Conservation (phyloP, 1,140 invertebrate genomes). For the Pteromalus puparum region DNA sequence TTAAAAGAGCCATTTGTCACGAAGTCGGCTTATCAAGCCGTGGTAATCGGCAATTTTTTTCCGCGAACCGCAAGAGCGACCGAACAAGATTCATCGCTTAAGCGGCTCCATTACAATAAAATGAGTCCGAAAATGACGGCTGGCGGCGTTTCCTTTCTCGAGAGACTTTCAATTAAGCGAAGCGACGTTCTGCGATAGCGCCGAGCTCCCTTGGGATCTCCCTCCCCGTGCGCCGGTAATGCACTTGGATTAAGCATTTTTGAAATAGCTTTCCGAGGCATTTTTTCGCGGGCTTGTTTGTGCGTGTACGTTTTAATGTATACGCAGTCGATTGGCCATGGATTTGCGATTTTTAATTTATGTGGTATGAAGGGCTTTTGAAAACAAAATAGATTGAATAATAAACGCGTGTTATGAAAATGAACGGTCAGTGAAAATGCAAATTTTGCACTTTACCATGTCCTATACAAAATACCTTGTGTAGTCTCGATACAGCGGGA, state of each 20-base stretch:
- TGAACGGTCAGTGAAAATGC: too few relatives aligned
- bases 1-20: background rate
- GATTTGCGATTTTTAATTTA: too few relatives aligned
- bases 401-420: too few relatives aligned
- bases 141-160: background rate
- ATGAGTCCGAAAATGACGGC: background rate
- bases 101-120: slow-evolving; percentile 1
- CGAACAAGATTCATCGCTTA: background rate
- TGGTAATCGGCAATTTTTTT: background rate
- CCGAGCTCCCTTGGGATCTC: background rate
- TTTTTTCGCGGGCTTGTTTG: background rate
- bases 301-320: background rate
- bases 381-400: too few relatives aligned
- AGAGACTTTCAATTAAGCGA: background rate
- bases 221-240: background rate
- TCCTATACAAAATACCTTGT: too few relatives aligned
- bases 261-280: background rate
- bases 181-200: background rate
- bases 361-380: too few relatives aligned
- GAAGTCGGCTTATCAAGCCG: background rate
- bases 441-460: too few relatives aligned
- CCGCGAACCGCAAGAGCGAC: background rate
- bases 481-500: too few relatives aligned
- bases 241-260: background rate
- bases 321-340: background rate